Base-by-base conservation (phyloP, 2,888 invertebrate species). In the Chymomyza fuscimana region DNA sequence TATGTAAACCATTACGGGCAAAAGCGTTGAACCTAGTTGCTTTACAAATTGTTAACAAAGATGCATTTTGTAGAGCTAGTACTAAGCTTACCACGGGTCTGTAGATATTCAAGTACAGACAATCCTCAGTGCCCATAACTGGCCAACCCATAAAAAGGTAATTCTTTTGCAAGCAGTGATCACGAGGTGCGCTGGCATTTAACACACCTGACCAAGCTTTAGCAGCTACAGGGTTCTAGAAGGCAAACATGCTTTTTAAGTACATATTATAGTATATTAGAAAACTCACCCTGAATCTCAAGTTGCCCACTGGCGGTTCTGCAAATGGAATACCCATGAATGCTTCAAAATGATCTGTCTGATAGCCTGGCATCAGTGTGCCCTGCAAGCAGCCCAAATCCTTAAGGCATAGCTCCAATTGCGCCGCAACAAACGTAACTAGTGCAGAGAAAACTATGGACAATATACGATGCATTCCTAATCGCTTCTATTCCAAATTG, bases 1-100 rank as follows among this genome's bases (percentile, higher is more conserved):
- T 69, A 93, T 92, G 69, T 92, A 93, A 1, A 93, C 92, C 92
- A 93, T 91, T 2, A 93, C 93, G 0, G 93, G 92, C 19, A 91
- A 64, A 5, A 58, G 56, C n/a, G 36, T 40, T 0, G 61, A 32
- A 10, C n/a, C 15, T 0, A 32, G 51, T 25, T 64, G n/a, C 79
- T 83, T 40, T 5, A 0, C 4, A 32, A 7, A n/a, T 40, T 51
- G 15, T 4, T 5, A n/a, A 16, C 29, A 15, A 32, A 40, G 40
- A 2, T 12, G 12, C 40, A 12, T 4, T 1, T 12, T 46, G 12
- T 46, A 4, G 0, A 46, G 40, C 32, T 7, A 32, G 32, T 4
- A 32, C 32, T 46, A 5, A 46, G 25, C 73, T 73, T 69, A 83
- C 82, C 54, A 59, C 74, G 2, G 92, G 93, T 4, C 92, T 91